Conservation (phyloP, 2,888 invertebrate genomes). For the Meta bourneti region DNA sequence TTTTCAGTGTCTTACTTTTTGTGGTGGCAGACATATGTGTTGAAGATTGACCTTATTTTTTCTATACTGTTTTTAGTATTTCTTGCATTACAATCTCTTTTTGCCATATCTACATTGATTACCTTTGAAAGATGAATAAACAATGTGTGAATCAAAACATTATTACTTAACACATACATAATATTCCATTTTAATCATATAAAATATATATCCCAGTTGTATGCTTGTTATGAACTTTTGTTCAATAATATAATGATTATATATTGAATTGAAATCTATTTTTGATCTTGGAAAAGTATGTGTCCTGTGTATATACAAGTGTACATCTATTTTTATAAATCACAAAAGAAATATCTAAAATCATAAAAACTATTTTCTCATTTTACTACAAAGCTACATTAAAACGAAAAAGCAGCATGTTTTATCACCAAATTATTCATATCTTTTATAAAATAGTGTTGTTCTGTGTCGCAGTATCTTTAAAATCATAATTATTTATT, state of each 20-base stretch:
- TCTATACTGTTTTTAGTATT: conserved; percentile 45
- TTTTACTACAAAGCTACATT: too few species aligned
- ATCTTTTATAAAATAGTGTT: too few species aligned
- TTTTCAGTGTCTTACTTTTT: conserved; percentile 54
- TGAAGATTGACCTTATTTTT: conserved; percentile 57
- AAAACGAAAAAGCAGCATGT: too few species aligned
- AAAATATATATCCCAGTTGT: neutral
- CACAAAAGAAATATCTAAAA: too few species aligned
- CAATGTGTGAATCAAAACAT: neutral
- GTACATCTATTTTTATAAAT: too few species aligned
- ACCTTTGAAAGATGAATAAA: conserved; percentile 45
- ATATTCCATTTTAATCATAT: neutral
- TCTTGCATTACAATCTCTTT: conserved; percentile 52
- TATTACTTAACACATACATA: neutral
- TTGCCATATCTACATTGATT: conserved; percentile 55
- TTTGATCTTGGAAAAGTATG: neutral
- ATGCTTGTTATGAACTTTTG: neutral
- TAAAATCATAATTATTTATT: too few species aligned
- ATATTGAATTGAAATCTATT: neutral
- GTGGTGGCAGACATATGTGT: conserved; percentile 65
- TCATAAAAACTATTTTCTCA: too few species aligned
- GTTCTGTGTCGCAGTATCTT: too few species aligned
- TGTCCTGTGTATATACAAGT: too few species aligned
- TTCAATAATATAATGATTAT: neutral
- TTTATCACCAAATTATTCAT: too few species aligned